Conservation (phyloP, 1,140 invertebrate genomes). For the Drosophila leontia region DNA sequence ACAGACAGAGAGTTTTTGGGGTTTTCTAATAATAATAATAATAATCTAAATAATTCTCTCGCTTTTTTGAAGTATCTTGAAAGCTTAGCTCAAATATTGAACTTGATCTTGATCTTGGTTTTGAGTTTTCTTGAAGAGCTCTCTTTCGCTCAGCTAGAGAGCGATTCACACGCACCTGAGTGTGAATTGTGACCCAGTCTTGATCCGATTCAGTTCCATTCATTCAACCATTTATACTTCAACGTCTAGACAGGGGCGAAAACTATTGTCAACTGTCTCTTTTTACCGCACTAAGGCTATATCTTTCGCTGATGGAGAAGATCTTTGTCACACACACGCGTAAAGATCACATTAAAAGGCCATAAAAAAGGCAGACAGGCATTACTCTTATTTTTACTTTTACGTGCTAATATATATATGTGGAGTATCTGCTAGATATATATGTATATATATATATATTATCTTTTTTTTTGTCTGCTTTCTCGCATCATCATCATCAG, state of each 20-base stretch:
- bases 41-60: not conserved
- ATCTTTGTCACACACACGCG: slow-evolving; percentile 70
- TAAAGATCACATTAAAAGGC: slow-evolving; percentile 76
- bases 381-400: slow-evolving; percentile 72
- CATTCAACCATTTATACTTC: slow-evolving; percentile 11
- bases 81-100: slow-evolving; percentile 1
- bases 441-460: slow-evolving; percentile 29
- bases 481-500: slow-evolving; percentile 59
- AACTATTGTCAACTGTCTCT: slow-evolving; percentile 11
- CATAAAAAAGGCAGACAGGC: slow-evolving; percentile 57
- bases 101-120: slow-evolving; percentile 7
- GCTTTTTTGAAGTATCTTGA: not conserved
- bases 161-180: slow-evolving; percentile 23
- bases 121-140: not conserved
- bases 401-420: slow-evolving; percentile 9
- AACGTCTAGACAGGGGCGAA: slow-evolving; percentile 43
- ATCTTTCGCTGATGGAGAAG: slow-evolving; percentile 10
- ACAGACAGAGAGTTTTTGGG: not conserved
- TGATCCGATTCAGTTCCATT: slow-evolving; percentile 7
- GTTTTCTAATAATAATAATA: not conserved
- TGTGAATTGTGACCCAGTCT: slow-evolving; percentile 30
- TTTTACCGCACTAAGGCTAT: not conserved
- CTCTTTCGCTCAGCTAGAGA: no score
- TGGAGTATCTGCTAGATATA: slow-evolving; percentile 21
- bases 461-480: slow-evolving; percentile 54